Base-by-base conservation (phyloP, 2,113 vertebrate genomes). In the Marcusenius ussheri region DNA sequence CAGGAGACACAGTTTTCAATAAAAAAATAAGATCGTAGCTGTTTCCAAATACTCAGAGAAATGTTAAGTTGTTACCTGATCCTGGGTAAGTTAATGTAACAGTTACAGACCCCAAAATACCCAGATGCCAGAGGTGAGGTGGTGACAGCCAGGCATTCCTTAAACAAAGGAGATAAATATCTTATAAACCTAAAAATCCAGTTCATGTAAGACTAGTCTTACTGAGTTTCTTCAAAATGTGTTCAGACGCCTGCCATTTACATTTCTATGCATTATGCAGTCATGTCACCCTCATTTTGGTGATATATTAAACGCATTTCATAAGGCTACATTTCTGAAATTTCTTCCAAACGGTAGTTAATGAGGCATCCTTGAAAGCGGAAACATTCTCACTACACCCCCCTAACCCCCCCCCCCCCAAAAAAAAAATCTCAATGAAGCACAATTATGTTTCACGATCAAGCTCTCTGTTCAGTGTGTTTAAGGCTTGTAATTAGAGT, bases 311-410 rank as follows among this genome's bases (percentile, higher is more conserved):
- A 70, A 13, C 0, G 10, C 9, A 27, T 31, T 31, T 70, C 62
- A 70, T 31, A 31, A 4, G 62, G 62, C 62, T 11, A 31, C 62
- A 89, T 92, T 85, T 92, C 90, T 90, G 7, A 50, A 53, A 2
- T 77, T 10, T 35, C 47, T 62, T 24, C 89, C 85, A 50, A 83
- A 53, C 88, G 83, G 90, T 19, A 15, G 88, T 49, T 46, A 89
- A 91, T 8, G 56, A 94, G 92, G 92, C 92, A 90, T 93, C 92
- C 91, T 91, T 89, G 90, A 90, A 93, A 93, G 92, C 90, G 93
- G 92, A 93, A 93, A 94, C 35, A 80, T 42, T 17, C 50, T 39
- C 1, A 88, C 93, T 92, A 90, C 35, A 27, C 49, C 70, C 86
- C 90, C 31, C 83, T 8, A 17, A 46, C 24, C 4, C 19, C 10